Evolutionary conservation across 2,797 vertebrate species (phyloP).

Genomic region (Hipposideros larvatus): DNA sequence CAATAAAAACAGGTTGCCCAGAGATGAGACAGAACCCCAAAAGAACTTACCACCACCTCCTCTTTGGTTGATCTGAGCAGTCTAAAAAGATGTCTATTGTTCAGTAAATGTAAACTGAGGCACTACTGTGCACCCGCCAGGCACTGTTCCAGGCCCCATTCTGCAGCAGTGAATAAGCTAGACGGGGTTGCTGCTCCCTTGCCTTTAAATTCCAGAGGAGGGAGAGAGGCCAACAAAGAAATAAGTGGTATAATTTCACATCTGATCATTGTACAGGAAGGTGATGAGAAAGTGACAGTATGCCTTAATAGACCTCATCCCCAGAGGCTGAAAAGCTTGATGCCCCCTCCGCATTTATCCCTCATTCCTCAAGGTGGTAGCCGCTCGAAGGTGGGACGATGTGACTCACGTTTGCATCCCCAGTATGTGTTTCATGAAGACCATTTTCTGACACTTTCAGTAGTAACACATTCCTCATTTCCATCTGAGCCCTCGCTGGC

Average conservation of each 20-base stretch:
- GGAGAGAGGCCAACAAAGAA: not conserved
- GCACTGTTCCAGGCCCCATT: too few relatives aligned
- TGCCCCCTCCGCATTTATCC: not conserved
- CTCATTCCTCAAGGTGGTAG: not conserved
- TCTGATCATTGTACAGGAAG: too few relatives aligned
- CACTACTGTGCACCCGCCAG: not conserved
- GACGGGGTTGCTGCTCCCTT: rapidly evolving
- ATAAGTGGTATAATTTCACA: not conserved
- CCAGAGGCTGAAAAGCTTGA: not conserved
- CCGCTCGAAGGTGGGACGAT: rapidly evolving
- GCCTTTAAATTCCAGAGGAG: not conserved
- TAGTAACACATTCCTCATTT: not conserved
- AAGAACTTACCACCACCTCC: rapidly evolving
- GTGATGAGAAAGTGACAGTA: not conserved
- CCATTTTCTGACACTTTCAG: not conserved
- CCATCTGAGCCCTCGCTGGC: rapidly evolving
- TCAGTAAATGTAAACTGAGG: not conserved
- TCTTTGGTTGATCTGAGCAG: not conserved
- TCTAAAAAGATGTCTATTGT: not conserved
- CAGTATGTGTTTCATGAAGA: not conserved
- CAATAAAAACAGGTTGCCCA: not conserved
- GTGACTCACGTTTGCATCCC: rapidly evolving
- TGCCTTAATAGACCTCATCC: not conserved
- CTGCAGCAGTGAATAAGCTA: not conserved
- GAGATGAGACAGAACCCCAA: not conserved